These are phyloP conservation scores for Spatulosminthurus flaviceps DNA, from an alignment of 2,888 invertebrate genomes.

Conservation along the genomic window DNA sequence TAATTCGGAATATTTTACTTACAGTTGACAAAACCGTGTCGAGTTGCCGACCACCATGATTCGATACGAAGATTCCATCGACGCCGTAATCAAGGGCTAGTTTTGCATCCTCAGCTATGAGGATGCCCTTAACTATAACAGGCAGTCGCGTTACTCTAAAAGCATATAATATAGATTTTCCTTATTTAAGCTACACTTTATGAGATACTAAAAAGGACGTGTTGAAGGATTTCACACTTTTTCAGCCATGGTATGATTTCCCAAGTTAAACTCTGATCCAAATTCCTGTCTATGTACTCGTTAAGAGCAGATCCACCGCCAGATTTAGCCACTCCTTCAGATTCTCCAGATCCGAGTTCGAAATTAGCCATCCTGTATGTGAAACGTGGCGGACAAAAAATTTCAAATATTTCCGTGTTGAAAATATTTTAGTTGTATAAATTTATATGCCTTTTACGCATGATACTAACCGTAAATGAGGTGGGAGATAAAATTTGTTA, in stretches of 20 bases:
- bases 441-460: background rate
- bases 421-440: too few relatives aligned
- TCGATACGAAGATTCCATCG: constrained; percentile 86
- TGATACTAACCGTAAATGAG: constrained; percentile 76
- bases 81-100: constrained; percentile 79
- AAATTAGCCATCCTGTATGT: constrained; percentile 80
- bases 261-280: constrained; percentile 86
- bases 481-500: constrained; percentile 84
- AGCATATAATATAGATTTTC: background rate
- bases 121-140: constrained; percentile 84
- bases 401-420: constrained; percentile 12
- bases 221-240: constrained; percentile 67
- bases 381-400: background rate
- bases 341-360: constrained; percentile 68
- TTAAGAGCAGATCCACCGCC: constrained; percentile 76
- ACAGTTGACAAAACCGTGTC: constrained; percentile 86
- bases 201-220: background rate
- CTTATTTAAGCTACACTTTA: too few relatives aligned
- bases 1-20: constrained; percentile 65
- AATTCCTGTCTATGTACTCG: constrained; percentile 78
- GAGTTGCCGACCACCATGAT: constrained; percentile 91
- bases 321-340: constrained; percentile 7
- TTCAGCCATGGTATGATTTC: constrained; percentile 85
- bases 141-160: constrained; percentile 76
- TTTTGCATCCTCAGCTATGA: constrained; percentile 86